phyloP scores from a whole-genome alignment of 2,888 invertebrate species.

The Strigamia maritima region DNA sequence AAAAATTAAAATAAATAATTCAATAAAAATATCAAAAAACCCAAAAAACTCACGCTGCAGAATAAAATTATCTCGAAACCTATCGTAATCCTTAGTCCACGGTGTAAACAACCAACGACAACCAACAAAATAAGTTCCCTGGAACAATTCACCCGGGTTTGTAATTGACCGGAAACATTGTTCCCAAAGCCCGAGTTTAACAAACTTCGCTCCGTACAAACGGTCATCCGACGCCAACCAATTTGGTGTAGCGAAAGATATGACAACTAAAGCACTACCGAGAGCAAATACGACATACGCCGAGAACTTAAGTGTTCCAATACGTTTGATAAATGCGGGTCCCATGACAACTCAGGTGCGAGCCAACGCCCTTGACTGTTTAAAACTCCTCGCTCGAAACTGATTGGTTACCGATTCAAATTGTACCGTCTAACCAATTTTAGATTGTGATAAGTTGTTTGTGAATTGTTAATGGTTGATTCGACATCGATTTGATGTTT shows the following conservation, averaged over 20 bases:
- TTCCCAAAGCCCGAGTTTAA: slow-evolving; percentile 87
- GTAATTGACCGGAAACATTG: slow-evolving; percentile 89
- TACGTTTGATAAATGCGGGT: neutral
- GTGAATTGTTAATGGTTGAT: too few relatives aligned
- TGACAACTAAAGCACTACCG: slow-evolving; percentile 74
- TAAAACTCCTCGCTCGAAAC: too few relatives aligned
- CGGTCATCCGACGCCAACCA: slow-evolving; percentile 83
- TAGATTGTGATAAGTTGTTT: too few relatives aligned
- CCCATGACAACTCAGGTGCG: slow-evolving; percentile 6
- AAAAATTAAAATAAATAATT: too few relatives aligned
- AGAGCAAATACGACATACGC: slow-evolving; percentile 68
- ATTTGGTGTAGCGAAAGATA: slow-evolving; percentile 88
- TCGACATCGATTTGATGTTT: too few relatives aligned
- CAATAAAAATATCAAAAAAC: too few relatives aligned
- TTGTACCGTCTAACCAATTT: too few relatives aligned
- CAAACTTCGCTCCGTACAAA: slow-evolving; percentile 82
- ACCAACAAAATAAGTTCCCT: slow-evolving; percentile 84
- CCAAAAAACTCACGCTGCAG: slow-evolving; percentile 67
- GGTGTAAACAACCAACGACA: slow-evolving; percentile 97
- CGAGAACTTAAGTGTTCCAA: neutral
- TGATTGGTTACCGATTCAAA: too few relatives aligned
- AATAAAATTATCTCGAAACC: slow-evolving; percentile 75
- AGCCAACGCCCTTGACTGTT: neutral
- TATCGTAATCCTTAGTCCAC: slow-evolving; percentile 86
- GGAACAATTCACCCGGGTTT: slow-evolving; percentile 75